Percentiles rank a stretch among this genome's conserved stretches.
Conservation (phyloP, 2,888 invertebrate species). For the Apomyelois bistriatella region DNA sequence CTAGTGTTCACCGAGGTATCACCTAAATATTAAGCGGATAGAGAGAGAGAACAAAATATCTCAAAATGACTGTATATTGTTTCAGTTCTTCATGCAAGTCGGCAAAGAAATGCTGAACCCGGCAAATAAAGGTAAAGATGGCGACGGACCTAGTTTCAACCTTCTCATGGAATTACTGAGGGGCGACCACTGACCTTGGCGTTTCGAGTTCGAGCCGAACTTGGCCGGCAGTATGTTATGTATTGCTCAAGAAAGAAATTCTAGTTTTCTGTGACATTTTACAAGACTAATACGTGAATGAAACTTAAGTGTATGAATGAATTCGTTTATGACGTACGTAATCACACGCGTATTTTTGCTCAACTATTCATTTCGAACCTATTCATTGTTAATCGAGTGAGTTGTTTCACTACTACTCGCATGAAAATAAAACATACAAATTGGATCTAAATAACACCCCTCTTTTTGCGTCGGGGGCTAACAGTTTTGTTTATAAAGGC, state of each 20-base stretch:
- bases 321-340: slow-evolving; percentile 20
- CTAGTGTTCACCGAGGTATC: too few relatives aligned
- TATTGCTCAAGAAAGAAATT: slow-evolving; percentile 45
- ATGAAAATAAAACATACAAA: too few relatives aligned
- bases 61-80: slow-evolving; percentile 17
- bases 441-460: too few relatives aligned
- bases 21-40: too few relatives aligned
- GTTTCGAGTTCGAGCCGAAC: not conserved
- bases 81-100: slow-evolving; percentile 82
- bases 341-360: not conserved
- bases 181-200: slow-evolving; percentile 88
- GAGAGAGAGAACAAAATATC: too few relatives aligned
- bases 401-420: too few relatives aligned
- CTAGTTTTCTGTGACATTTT: slow-evolving; percentile 23
- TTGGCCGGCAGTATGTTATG: not conserved
- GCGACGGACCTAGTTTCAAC: slow-evolving; percentile 95
- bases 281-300: slow-evolving; percentile 4
- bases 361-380: not conserved
- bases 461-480: too few relatives aligned
- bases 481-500: too few relatives aligned
- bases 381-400: not conserved
- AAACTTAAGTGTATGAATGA: not conserved
- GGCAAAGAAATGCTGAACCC: slow-evolving; percentile 95
- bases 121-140: slow-evolving; percentile 91
- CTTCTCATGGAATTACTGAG: slow-evolving; percentile 96